A percentile compares a stretch with the other conserved stretches of the same genome.
These are phyloP conservation scores for Pelecanoides urinatrix DNA, from an alignment of 2,113 vertebrate genomes.

Conservation along the genomic window DNA sequence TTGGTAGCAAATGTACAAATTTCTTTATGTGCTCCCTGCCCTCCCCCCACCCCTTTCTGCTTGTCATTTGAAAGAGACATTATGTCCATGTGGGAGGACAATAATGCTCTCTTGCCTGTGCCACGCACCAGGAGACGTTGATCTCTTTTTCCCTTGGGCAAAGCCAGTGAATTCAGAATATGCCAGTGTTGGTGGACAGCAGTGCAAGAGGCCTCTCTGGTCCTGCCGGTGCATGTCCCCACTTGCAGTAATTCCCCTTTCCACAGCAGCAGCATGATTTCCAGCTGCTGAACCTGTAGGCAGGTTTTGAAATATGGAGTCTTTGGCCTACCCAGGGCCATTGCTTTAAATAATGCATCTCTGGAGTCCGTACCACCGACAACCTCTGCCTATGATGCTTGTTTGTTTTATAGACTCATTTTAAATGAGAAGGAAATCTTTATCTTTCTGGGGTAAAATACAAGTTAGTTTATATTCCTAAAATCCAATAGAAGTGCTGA, in stretches of 20 bases:
- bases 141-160: not conserved
- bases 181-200: rapidly evolving
- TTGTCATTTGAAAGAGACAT: not conserved
- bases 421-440: not conserved
- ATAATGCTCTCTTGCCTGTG: not conserved
- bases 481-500: not conserved
- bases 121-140: not conserved
- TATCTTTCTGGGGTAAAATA: not conserved
- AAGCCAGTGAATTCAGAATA: not conserved
- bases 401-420: not conserved
- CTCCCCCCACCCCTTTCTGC: not conserved
- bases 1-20: not conserved
- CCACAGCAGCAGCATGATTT: not conserved
- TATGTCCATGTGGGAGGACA: not conserved
- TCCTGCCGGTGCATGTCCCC: rapidly evolving
- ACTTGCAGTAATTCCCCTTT: not conserved
- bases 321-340: not conserved
- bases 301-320: not conserved
- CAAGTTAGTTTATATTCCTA: not conserved
- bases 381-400: not conserved
- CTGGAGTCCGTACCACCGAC: not conserved
- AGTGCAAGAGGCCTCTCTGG: not conserved
- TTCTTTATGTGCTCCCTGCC: not conserved
- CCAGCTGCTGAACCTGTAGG: not conserved
- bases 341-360: not conserved